Conservation (phyloP, 1,140 invertebrate species). For the Philopotamus ludificatus region DNA sequence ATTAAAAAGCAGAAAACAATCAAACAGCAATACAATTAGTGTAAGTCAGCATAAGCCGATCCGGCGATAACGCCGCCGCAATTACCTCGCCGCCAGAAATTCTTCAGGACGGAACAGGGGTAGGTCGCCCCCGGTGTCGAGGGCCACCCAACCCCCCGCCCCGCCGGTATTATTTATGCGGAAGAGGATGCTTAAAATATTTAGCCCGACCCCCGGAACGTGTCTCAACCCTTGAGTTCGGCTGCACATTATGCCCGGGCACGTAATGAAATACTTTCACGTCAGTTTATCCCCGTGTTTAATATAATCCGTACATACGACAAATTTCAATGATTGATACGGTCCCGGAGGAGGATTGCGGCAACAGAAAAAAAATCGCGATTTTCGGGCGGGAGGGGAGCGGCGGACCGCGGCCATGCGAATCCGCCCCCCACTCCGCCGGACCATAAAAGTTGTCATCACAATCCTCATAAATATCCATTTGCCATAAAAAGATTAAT, state of each 20-base stretch:
- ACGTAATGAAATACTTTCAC: constrained; percentile 43
- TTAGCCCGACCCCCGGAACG: constrained; percentile 31
- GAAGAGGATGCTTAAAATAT: constrained; percentile 36
- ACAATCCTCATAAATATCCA: constrained; percentile 38
- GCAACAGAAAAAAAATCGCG: too few relatives aligned
- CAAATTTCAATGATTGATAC: constrained; percentile 21
- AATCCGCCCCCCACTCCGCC: background rate
- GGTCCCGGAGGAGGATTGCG: background rate
- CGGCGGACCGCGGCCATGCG: too few relatives aligned
- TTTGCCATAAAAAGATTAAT: constrained; percentile 42
- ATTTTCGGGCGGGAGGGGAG: too few relatives aligned
- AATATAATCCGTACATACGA: constrained; percentile 34
- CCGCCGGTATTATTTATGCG: constrained; percentile 40
- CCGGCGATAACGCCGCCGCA: constrained; percentile 23
- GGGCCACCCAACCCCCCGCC: constrained; percentile 11
- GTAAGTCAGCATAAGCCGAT: constrained; percentile 8
- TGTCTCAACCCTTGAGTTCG: constrained; percentile 38
- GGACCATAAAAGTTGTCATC: constrained; percentile 40
- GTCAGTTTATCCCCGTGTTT: constrained; percentile 41
- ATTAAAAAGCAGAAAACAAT: too few relatives aligned
- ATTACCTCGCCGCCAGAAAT: constrained; percentile 25
- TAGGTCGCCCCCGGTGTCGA: background rate
- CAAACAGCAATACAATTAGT: constrained; percentile 3
- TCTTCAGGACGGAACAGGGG: background rate
- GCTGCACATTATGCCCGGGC: constrained; percentile 40